Conservation (phyloP, 2,797 vertebrate species). For the Fistularia commersonii region DNA sequence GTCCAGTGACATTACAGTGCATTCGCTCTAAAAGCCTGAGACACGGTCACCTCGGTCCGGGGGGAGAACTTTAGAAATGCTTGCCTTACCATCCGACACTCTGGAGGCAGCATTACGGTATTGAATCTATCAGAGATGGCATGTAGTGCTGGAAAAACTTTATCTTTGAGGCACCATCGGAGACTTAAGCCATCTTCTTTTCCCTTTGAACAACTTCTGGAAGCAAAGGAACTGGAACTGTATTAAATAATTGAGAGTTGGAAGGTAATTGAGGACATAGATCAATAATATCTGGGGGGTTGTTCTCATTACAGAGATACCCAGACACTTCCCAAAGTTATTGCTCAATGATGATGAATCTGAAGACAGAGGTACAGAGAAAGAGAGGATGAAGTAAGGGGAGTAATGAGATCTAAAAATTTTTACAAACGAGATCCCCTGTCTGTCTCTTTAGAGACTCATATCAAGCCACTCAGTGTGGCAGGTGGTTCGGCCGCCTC, state of each 20-base stretch:
- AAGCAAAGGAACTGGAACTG: slow-evolving; percentile 47
- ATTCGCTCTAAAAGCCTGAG: slow-evolving; percentile 14
- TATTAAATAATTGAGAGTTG: slow-evolving; percentile 68
- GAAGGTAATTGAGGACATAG: slow-evolving; percentile 70
- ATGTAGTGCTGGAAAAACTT: slow-evolving; percentile 29
- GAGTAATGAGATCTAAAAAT: slow-evolving; percentile 52
- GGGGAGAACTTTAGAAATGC: slow-evolving; percentile 24
- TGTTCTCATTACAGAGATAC: slow-evolving; percentile 66
- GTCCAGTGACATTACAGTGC: slow-evolving; percentile 7
- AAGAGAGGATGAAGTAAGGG: slow-evolving; percentile 19
- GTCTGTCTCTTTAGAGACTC: slow-evolving; percentile 55
- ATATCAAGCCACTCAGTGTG: slow-evolving; percentile 54
- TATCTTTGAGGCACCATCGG: slow-evolving; percentile 33
- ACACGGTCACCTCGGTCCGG: slow-evolving; percentile 21
- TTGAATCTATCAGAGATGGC: slow-evolving; percentile 51
- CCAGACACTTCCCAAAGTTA: slow-evolving; percentile 54
- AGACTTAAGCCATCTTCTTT: slow-evolving; percentile 36
- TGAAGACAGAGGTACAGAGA: slow-evolving; percentile 35
- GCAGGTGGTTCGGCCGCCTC: slow-evolving; percentile 62
- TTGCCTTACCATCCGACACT: slow-evolving; percentile 34
- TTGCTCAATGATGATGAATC: slow-evolving; percentile 65
- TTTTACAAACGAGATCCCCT: slow-evolving; percentile 60
- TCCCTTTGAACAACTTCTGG: slow-evolving; percentile 57
- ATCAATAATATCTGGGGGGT: slow-evolving; percentile 70
- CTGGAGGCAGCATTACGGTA: slow-evolving; percentile 22